Base-by-base conservation (phyloP, 2,888 invertebrate species). In the Crematogaster levior region DNA sequence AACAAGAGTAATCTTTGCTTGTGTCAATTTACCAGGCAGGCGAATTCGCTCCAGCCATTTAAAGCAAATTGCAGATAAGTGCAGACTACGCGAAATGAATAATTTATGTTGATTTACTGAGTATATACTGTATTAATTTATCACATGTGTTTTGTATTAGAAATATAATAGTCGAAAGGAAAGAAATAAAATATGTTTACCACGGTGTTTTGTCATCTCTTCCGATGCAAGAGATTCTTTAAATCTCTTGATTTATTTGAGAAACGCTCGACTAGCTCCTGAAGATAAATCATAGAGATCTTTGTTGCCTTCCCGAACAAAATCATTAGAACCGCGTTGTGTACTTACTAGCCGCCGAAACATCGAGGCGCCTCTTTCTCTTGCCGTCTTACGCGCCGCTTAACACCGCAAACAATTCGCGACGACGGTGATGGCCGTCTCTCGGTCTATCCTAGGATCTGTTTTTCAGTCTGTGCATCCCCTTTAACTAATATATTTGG, bases 401-500 rank as follows among this genome's bases (percentile, higher is more conserved):
- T 74, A 61, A 70, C 60, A 72, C 61, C 51, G 63, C 63, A 77
- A 77, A 81, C 75, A 81, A 66, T 30, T 63, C 34, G 51, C 61
- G 60, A 46, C 40, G 30, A 43, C 37, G 40, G 56, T 56, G 74
- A 1, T 30, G 56, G 56, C 34, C 30, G 46, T 30, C 61, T 83
- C 58, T 58, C 51, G 72, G 30, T 74, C 81, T 72, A 84, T 85
- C 82, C 74, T 30, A 74, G 83, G 81, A 85, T 88, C 81, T 84
- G 84, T 85, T 90, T 88, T 87, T 88, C 81, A 81, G 86, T 88
- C 87, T 86, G 85, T 83, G 86, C 88, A 91, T 91, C 90, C 91
- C 90, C 90, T 92, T 92, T 90, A 91, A 92, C 90, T 90, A 90
- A 92, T 92, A 92, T 92, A 91, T 92, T 91, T 92, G 86, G 83